A percentile compares a stretch with the other conserved stretches of the same genome.
Evolutionary conservation across 1,140 invertebrate genomes (phyloP).

Genomic region (Berghia stephanieae): DNA sequence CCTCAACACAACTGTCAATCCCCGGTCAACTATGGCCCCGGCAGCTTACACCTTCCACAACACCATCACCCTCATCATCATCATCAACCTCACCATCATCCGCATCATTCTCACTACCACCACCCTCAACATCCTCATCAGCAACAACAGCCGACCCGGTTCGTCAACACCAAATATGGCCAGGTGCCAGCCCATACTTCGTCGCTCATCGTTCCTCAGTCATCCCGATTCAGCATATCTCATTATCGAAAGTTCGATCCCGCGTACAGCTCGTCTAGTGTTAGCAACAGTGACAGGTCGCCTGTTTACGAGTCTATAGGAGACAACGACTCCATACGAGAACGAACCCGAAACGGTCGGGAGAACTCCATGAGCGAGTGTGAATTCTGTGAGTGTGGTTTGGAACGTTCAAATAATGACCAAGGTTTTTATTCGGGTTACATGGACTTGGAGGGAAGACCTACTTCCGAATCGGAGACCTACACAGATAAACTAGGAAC

Average conservation of each 20-base stretch:
- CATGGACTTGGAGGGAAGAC: constrained; percentile 14
- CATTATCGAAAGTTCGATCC: constrained; percentile 33
- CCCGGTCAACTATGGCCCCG: constrained; percentile 28
- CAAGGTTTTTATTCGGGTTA: background rate
- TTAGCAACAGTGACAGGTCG: constrained; percentile 35
- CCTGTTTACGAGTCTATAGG: constrained; percentile 40
- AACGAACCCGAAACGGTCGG: constrained; percentile 14
- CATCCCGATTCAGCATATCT: background rate
- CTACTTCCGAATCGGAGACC: background rate
- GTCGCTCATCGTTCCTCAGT: constrained; percentile 26
- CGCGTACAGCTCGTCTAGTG: constrained; percentile 33
- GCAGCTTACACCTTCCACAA: no score
- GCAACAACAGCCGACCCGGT: constrained; percentile 2
- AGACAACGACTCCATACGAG: constrained; percentile 28
- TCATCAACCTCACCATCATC: background rate
- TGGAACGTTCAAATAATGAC: background rate
- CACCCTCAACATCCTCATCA: constrained; percentile 26
- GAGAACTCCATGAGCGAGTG: constrained; percentile 7
- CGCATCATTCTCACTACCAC: background rate
- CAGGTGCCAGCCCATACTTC: constrained; percentile 30
- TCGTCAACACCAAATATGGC: constrained; percentile 27
- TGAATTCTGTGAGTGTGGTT: constrained; percentile 28
- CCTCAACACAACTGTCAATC: constrained; percentile 28
- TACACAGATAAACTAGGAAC: background rate
- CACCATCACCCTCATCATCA: constrained; percentile 15